These are phyloP conservation scores for Erpobdella octoculata DNA, from an alignment of 2,888 invertebrate genomes.

Conservation along the genomic window DNA sequence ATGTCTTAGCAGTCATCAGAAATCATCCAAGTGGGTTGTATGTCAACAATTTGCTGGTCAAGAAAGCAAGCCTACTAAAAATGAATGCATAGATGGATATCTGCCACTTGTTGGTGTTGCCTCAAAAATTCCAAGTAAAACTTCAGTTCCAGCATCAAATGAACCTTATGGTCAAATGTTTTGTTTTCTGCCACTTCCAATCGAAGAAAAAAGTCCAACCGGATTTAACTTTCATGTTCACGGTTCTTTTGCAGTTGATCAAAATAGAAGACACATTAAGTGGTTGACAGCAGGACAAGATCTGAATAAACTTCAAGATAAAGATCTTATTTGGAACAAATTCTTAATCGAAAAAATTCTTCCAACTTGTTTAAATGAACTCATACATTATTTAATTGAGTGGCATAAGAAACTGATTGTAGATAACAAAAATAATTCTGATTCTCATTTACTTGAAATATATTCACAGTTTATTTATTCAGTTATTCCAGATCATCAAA, in stretches of 20 bases:
- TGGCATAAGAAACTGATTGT: not conserved
- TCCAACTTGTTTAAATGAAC: slow-evolving; percentile 39
- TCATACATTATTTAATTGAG: slow-evolving; percentile 35
- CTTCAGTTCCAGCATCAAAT: not conserved
- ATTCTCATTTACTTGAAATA: not conserved
- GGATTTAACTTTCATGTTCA: slow-evolving; percentile 31
- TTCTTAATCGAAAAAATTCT: slow-evolving; percentile 42
- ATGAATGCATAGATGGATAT: slow-evolving; percentile 30
- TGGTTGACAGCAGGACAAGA: slow-evolving; percentile 27
- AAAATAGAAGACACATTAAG: slow-evolving; percentile 30
- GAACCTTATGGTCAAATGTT: slow-evolving; percentile 30
- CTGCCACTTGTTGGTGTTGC: slow-evolving; percentile 41
- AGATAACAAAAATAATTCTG: not conserved
- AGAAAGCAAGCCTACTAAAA: slow-evolving; percentile 3
- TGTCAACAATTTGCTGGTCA: slow-evolving; percentile 25
- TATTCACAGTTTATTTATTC: slow-evolving; percentile 27
- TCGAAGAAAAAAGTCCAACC: slow-evolving; percentile 28
- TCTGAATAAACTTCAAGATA: slow-evolving; percentile 36
- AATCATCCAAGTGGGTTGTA: slow-evolving; percentile 21
- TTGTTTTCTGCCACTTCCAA: slow-evolving; percentile 32
- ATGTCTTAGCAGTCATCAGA: not conserved
- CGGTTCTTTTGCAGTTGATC: slow-evolving; percentile 32
- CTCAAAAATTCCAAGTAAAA: not conserved
- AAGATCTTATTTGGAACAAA: slow-evolving; percentile 44
- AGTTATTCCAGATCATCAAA: slow-evolving; percentile 34